Evolutionary conservation across 1,140 invertebrate genomes (phyloP).

Genomic region (Camponotus pennsylvanicus): DNA sequence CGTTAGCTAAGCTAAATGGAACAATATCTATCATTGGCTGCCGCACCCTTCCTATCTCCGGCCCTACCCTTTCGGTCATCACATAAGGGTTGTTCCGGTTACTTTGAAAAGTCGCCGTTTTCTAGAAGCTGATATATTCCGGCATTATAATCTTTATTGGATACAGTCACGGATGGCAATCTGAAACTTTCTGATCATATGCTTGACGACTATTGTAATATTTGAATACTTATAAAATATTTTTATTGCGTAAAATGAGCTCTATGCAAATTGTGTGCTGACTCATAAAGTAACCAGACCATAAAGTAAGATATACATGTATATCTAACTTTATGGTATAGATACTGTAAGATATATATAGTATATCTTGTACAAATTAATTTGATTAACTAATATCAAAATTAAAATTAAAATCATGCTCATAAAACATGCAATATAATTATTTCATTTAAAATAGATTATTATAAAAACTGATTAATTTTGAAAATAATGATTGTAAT

Average conservation of each 20-base stretch:
- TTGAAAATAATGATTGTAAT: not conserved
- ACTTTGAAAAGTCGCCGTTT: slow-evolving; percentile 55
- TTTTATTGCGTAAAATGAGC: slow-evolving; percentile 2
- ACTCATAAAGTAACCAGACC: too few relatives aligned
- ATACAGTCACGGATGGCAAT: slow-evolving; percentile 35
- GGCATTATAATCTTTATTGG: slow-evolving; percentile 48
- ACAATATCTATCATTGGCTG: slow-evolving; percentile 74
- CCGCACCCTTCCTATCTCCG: slow-evolving; percentile 75
- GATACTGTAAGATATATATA: not conserved
- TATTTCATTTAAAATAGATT: not conserved
- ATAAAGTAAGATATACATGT: too few relatives aligned
- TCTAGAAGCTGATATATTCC: slow-evolving; percentile 50
- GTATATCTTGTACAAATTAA: not conserved
- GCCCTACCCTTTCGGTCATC: slow-evolving; percentile 75
- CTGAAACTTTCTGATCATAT: slow-evolving; percentile 26
- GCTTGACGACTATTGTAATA: not conserved
- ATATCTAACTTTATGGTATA: too few relatives aligned
- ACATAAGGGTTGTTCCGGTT: slow-evolving; percentile 64
- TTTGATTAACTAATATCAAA: not conserved
- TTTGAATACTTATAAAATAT: slow-evolving; percentile 26
- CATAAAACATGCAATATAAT: not conserved
- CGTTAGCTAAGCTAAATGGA: slow-evolving; percentile 77
- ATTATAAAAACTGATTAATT: not conserved
- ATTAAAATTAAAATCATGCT: not conserved
- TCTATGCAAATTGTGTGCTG: not conserved